Base-by-base conservation (phyloP, 2,888 invertebrate species). In the Heliconius hortense region DNA sequence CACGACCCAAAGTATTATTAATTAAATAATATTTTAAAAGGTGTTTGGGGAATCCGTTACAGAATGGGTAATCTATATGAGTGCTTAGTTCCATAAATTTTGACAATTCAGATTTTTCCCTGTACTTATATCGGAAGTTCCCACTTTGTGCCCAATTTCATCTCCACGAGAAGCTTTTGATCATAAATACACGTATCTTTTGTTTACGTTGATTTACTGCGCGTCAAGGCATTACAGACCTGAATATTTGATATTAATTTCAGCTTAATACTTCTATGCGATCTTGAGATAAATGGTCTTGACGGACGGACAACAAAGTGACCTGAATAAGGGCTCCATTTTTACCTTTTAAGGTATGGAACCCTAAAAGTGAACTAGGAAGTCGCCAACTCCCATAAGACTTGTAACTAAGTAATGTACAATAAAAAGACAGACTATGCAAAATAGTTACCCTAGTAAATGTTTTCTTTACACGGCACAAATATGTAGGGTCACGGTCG, bases 401-500 rank as follows among this genome's bases (percentile, higher is more conserved):
- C 56, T 31, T 62, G 26, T 67, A 72, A 53, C 48, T 64, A 63
- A 56, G 64, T 64, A 72, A 72, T 63, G 35, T 66, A 70, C 64
- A 66, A 70, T 77, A 67, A 77, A 72, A 72, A 70, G 31, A 35
- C 60, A 75, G 43, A 43, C 60, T 72, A 74, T 77, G 63, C 69
- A 59, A 74, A 69, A 72, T 75, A 48, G 18, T 48, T 18, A 64
- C 72, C 24, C 15, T 31, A 48, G 26, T 21, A 66, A 72, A 69
- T 72, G 72, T 64, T 39, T 69, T 68, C 69, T 69, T 69, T 69
- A 72, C 71, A 75, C 73, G 73, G 35, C 18, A 75, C 64, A 75
- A 79, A 80, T 73, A 66, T 39, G 66, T 43, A 77, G 79, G 82
- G 80, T 80, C 81, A 80, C 75, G 81, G 82, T 72, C 80, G 80